Evolutionary conservation across 1,140 invertebrate species (phyloP).

Genomic region (Trachymyrmex cornetzi): DNA sequence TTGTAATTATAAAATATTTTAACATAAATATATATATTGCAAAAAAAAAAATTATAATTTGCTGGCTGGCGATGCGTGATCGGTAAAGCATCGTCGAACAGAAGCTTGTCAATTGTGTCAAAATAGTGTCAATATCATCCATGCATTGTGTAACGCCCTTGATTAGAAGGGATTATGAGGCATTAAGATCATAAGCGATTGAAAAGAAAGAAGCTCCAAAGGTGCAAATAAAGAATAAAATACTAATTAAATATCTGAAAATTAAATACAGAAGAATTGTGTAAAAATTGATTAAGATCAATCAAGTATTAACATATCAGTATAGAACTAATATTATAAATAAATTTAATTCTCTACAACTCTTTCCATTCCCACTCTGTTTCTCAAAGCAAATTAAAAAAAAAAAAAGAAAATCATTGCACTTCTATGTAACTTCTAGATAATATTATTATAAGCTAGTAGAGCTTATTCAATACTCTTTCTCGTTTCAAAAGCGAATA

Average conservation of each 20-base stretch:
- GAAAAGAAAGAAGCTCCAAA: constrained; percentile 27
- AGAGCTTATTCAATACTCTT: neutral
- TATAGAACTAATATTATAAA: neutral
- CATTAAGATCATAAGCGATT: neutral
- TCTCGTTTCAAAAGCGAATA: neutral
- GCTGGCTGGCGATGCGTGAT: neutral
- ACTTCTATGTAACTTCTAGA: neutral
- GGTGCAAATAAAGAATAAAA: neutral
- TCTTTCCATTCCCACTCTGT: constrained; percentile 22
- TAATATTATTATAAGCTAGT: neutral
- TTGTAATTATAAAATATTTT: neutral
- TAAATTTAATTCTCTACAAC: neutral
- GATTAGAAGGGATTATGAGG: neutral
- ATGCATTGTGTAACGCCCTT: neutral
- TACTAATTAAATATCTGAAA: constrained; percentile 16
- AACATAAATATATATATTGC: constrained; percentile 5
- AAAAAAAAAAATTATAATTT: constrained; percentile 33
- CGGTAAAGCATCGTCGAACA: neutral
- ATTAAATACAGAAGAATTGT: neutral
- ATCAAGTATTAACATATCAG: neutral
- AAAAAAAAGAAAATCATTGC: neutral
- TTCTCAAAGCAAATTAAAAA: constrained; percentile 3
- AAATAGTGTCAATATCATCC: neutral
- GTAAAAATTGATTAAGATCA: neutral
- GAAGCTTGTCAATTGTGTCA: neutral